Evolutionary conservation across 30 jellyfish, hydroid and myxozoan genomes (phyloP), one percentile per base, ranked within the genome.

Genomic region (Pelagia noctiluca): DNA sequence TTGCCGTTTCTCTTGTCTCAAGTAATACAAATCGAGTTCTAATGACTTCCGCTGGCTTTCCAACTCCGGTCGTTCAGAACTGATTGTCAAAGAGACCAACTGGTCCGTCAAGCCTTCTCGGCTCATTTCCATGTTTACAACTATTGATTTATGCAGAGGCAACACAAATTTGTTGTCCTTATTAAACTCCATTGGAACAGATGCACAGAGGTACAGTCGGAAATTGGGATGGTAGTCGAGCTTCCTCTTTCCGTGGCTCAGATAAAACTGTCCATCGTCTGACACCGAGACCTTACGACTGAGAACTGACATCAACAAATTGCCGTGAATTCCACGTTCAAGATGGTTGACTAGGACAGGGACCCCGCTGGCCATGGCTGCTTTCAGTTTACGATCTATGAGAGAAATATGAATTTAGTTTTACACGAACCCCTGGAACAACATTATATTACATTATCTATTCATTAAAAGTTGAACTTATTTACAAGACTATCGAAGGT

Each of bases 151-250:
- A 53, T 87, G 90, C 61, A 87, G 61, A 0, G 96, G 90, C 32
- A 87, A 33, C 10, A 34, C 57, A 30, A 78, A 53, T 34, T 80
- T 68, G 42, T 87, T 37, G 35, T 38, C 67, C 52, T 76, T 65
- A 49, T 60, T 49, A 49, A 65, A 87, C 38, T 67, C 68, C 87
- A 87, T 66, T 0, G 87, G 29, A 0, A 84, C 95, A 30, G 90
- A 72, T 8, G 90, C 87, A 30, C 90, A 46, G 57, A 77, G 83
- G 48, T 87, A 87, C 50, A 87, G 72, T 22, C 96, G 54, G 67
- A 75, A 78, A 33, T 63, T 75, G 3, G 88, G 80, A 29, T 63
- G 83, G 69, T 29, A 85, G 19, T 63, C 78, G 23, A 74, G 63
- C 52, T 12, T 26, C 52, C 37, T 52, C 13, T 61, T 38, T 18